A percentile compares a stretch with the other conserved stretches of the same genome.
Conservation (phyloP, 2,113 vertebrate species). For the Trinectes maculatus region DNA sequence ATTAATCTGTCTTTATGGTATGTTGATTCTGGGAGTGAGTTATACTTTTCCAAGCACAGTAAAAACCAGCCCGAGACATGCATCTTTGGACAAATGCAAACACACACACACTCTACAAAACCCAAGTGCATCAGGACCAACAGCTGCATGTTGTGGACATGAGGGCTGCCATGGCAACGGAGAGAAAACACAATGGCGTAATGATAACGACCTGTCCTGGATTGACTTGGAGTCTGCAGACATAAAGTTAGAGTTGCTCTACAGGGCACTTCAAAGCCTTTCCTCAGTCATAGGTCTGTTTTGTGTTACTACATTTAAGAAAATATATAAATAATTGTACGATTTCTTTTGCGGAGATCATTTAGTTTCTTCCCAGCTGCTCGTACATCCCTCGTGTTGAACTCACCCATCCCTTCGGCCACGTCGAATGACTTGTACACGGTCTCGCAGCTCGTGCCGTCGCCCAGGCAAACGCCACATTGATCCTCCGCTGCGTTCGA, state of each 20-base stretch:
- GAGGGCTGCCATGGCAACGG: slow-evolving; percentile 58
- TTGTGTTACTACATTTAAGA: slow-evolving; percentile 35
- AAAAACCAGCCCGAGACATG: slow-evolving; percentile 30
- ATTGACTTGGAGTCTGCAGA: slow-evolving; percentile 46
- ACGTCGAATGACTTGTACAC: slow-evolving; percentile 88
- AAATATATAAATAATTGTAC: slow-evolving; percentile 10
- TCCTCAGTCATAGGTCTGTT: slow-evolving; percentile 44
- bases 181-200: slow-evolving; percentile 55
- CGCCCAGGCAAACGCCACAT: slow-evolving; percentile 94
- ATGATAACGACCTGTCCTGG: slow-evolving; percentile 56
- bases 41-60: slow-evolving; percentile 19
- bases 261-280: slow-evolving; percentile 36
- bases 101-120: slow-evolving; percentile 40
- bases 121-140: slow-evolving; percentile 53
- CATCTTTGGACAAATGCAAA: slow-evolving; percentile 35
- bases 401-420: slow-evolving; percentile 91
- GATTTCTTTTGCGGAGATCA: slow-evolving; percentile 7
- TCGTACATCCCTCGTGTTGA: neutral
- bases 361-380: slow-evolving; percentile 36
- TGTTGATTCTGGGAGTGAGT: slow-evolving; percentile 45
- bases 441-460: slow-evolving; percentile 90
- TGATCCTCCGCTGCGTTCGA: slow-evolving; percentile 93
- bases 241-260: slow-evolving; percentile 34
- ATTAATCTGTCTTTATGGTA: slow-evolving; percentile 33
- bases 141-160: slow-evolving; percentile 62